Conservation (phyloP, 1,140 invertebrate species). For the Saxidomus purpurata region DNA sequence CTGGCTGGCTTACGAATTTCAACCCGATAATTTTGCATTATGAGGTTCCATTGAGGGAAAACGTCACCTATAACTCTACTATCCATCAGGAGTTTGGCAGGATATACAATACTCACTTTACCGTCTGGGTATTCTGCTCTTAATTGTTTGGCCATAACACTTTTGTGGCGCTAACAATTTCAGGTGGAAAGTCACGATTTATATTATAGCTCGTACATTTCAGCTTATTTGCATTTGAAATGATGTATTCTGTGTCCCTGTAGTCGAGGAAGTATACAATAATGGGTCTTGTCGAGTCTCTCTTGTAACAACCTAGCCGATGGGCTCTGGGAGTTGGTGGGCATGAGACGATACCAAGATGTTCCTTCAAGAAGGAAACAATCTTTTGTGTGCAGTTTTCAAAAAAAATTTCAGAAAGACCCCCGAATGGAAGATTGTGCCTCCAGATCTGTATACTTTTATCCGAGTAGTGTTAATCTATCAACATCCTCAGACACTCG, state of each 20-base stretch:
- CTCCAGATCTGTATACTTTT: neutral
- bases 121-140: neutral
- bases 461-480: neutral
- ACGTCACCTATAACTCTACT: neutral
- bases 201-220: neutral
- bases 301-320: neutral
- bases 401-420: neutral
- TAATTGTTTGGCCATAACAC: neutral
- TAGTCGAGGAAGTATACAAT: slow-evolving; percentile 15
- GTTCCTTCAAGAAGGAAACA: neutral
- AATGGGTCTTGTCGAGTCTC: slow-evolving; percentile 5
- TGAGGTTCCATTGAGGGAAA: neutral
- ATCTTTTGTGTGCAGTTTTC: neutral
- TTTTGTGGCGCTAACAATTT: neutral
- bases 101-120: neutral
- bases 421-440: slow-evolving; percentile 1
- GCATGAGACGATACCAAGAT: neutral
- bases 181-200: slow-evolving; percentile 5
- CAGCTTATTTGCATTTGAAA: neutral
- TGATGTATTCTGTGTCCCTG: neutral
- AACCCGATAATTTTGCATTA: neutral
- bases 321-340: slow-evolving; percentile 1
- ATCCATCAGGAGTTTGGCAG: neutral
- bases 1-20: neutral
- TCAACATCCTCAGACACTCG: too few relatives aligned